Evolutionary conservation across 2,888 invertebrate genomes (phyloP).

Genomic region (Drosophila anomelani): DNA sequence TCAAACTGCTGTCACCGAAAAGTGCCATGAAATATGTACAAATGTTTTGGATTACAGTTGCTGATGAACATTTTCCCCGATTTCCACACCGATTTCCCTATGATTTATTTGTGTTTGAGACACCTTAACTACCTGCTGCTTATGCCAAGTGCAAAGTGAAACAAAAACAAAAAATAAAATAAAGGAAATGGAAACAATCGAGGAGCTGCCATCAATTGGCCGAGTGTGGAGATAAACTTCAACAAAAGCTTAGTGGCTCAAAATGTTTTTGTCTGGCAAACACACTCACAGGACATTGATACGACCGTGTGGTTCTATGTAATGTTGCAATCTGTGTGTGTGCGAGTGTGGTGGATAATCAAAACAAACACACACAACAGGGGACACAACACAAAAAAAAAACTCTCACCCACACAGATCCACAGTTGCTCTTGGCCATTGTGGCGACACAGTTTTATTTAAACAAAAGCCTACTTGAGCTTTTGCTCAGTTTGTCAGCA

Average conservation of each 20-base stretch:
- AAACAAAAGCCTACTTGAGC: constrained; percentile 77
- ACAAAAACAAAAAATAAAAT: constrained; percentile 29
- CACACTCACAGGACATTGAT: constrained; percentile 55
- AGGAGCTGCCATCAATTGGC: constrained; percentile 64
- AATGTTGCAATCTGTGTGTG: constrained; percentile 15
- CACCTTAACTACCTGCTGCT: constrained; percentile 57
- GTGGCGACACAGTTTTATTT: constrained; percentile 72
- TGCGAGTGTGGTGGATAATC: constrained; percentile 61
- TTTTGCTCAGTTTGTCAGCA: constrained; percentile 61
- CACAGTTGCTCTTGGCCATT: constrained; percentile 63
- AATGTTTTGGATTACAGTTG: constrained; percentile 38
- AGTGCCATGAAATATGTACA: constrained; percentile 53
- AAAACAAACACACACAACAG: constrained; percentile 55
- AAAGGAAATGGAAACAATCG: constrained; percentile 46
- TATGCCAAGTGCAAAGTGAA: constrained; percentile 35
- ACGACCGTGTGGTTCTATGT: constrained; percentile 11
- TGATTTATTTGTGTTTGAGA: constrained; percentile 64
- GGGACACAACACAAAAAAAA: background rate
- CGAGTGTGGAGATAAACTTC: constrained; percentile 74
- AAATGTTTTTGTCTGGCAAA: constrained; percentile 64
- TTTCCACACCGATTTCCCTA: constrained; percentile 1
- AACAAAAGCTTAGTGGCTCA: constrained; percentile 75
- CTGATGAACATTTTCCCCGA: constrained; percentile 23
- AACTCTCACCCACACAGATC: constrained; percentile 1
- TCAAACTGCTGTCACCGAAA: constrained; percentile 30